A percentile compares a stretch with the other conserved stretches of the same genome.
phyloP scores from a whole-genome alignment of 2,888 invertebrate species.

The Fragum fragum region DNA sequence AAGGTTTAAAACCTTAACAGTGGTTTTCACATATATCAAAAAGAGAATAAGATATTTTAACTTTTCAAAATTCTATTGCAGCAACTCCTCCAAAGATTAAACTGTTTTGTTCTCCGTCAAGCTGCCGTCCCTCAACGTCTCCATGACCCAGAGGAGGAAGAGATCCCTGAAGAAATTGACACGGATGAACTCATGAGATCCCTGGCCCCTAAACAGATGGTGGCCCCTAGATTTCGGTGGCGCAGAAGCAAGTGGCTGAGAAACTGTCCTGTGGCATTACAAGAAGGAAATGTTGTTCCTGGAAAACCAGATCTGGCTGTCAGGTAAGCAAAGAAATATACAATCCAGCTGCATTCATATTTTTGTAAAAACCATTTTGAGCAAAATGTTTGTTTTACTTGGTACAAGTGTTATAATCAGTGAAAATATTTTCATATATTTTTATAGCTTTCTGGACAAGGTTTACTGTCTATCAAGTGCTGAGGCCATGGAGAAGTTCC shows the following conservation, averaged over 20 bases:
- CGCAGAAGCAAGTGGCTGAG: slow-evolving; percentile 84
- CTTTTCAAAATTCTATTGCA: slow-evolving; percentile 53
- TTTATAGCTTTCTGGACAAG: slow-evolving; percentile 86
- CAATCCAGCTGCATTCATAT: no score
- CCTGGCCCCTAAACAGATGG: slow-evolving; percentile 82
- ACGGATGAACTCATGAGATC: slow-evolving; percentile 85
- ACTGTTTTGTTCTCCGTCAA: slow-evolving; percentile 84
- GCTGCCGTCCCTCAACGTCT: slow-evolving; percentile 84
- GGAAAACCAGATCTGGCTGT: slow-evolving; percentile 86
- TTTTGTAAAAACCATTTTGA: no score
- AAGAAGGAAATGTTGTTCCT: slow-evolving; percentile 84
- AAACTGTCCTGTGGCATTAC: slow-evolving; percentile 86
- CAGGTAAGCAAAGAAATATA: slow-evolving; percentile 81
- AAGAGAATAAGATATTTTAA: no score
- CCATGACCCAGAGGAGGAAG: slow-evolving; percentile 84
- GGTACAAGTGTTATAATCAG: no score
- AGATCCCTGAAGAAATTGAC: slow-evolving; percentile 84
- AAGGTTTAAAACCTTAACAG: no score
- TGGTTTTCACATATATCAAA: no score
- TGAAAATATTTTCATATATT: slow-evolving; percentile 5
- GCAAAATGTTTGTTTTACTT: no score
- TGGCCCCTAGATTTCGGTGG: slow-evolving; percentile 85
- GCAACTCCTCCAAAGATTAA: slow-evolving; percentile 84
- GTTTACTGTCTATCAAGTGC: slow-evolving; percentile 85
- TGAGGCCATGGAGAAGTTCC: slow-evolving; percentile 85